A percentile compares a stretch with the other conserved stretches of the same genome.
phyloP scores from a whole-genome alignment of 2,797 vertebrate genomes.

The Podarcis lilfordi region DNA sequence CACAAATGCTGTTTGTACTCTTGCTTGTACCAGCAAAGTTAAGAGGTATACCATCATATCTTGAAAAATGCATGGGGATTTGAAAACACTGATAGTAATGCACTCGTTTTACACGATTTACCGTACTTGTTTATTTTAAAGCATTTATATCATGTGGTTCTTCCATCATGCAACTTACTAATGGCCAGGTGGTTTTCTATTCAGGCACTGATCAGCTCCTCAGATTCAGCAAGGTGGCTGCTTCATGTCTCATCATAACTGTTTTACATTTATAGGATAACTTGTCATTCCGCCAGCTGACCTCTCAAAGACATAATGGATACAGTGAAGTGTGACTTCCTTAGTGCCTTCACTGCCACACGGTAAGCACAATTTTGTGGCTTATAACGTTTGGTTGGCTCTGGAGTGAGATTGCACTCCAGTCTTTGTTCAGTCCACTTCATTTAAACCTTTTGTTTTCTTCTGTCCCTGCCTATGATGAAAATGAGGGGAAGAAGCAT shows the following conservation, averaged over 20 bases:
- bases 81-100: neutral
- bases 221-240: neutral
- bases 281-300: neutral
- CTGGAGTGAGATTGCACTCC: neutral
- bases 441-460: neutral
- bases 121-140: neutral
- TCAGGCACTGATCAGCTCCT: neutral
- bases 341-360: too few species aligned
- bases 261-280: neutral
- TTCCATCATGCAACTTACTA: neutral
- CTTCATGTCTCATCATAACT: neutral
- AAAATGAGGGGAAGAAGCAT: neutral
- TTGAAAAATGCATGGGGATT: neutral
- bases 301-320: too few species aligned
- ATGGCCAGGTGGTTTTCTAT: neutral
- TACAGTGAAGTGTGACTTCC: too few species aligned
- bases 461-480: neutral
- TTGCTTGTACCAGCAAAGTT: neutral
- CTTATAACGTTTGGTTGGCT: neutral
- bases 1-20: neutral
- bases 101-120: neutral
- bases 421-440: too few species aligned
- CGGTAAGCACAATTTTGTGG: too few species aligned
- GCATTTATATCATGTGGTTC: neutral
- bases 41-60: neutral